Conservation (phyloP, 2,888 invertebrate genomes). For the Lordiphosa fenestrarum region DNA sequence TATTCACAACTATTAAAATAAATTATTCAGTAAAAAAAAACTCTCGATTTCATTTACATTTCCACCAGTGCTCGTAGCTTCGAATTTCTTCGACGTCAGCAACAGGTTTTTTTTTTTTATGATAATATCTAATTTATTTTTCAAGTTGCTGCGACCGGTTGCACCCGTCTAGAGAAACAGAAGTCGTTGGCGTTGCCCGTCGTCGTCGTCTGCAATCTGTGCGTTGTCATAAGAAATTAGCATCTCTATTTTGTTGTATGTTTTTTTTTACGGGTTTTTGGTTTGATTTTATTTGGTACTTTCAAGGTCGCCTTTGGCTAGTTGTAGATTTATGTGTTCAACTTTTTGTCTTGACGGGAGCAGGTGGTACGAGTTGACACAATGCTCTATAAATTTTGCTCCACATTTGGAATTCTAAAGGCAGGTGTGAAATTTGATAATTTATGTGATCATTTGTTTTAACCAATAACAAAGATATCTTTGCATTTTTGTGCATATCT, state of each 20-base stretch:
- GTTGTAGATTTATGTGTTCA: conserved; percentile 30
- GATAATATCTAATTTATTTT: conserved; percentile 46
- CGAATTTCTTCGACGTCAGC: conserved; percentile 61
- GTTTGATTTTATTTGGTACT: conserved; percentile 40
- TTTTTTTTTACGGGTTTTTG: conserved; percentile 32
- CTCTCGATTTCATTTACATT: conserved; percentile 74
- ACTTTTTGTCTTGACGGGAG: conserved; percentile 2
- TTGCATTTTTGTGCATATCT: too few relatives aligned
- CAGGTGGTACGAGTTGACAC: conserved; percentile 11
- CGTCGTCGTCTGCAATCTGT: conserved; percentile 25
- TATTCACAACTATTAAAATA: conserved; percentile 45
- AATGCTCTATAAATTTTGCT: too few relatives aligned
- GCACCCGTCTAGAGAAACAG: conserved; percentile 34
- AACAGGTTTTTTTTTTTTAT: conserved; percentile 52
- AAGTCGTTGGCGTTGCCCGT: conserved; percentile 32
- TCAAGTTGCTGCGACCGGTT: conserved; percentile 51
- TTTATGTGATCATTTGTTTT: too few relatives aligned
- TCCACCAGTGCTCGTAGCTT: conserved; percentile 34
- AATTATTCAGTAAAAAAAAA: conserved; percentile 33
- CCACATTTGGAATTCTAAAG: too few relatives aligned
- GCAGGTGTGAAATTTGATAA: too few relatives aligned
- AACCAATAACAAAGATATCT: neutral
- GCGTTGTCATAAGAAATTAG: conserved; percentile 66
- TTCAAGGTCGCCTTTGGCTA: conserved; percentile 54
- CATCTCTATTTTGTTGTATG: conserved; percentile 65